Conservation (phyloP, 53 echinoderm and acorn worm species). For the Zoroaster sp. region DNA sequence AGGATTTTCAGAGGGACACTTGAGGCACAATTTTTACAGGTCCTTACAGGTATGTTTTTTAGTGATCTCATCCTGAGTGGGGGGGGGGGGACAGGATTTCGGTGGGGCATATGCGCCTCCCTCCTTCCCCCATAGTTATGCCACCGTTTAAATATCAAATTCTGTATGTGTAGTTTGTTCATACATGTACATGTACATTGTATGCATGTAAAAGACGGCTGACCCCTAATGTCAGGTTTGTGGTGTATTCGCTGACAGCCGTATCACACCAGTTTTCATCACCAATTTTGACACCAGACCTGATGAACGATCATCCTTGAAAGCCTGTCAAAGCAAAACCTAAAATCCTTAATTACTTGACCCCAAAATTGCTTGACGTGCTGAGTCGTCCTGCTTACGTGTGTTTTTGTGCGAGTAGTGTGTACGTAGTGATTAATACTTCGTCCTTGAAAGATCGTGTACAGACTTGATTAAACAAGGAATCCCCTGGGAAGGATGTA, state of each 20-base stretch:
- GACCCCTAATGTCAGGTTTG: no score
- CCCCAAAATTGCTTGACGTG: neutral
- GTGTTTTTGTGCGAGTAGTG: neutral
- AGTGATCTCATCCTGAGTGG: no score
- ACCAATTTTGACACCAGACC: neutral
- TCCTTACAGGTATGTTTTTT: no score
- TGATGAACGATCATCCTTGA: neutral
- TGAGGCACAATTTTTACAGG: no score
- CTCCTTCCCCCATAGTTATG: no score
- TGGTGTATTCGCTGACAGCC: no score
- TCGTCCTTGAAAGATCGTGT: neutral
- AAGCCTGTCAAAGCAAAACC: conserved; percentile 1
- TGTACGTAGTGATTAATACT: neutral
- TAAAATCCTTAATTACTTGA: neutral
- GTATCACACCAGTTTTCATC: neutral
- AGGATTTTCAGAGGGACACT: no score
- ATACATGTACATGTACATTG: conserved; percentile 6
- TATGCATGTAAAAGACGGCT: neutral
- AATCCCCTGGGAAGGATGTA: neutral
- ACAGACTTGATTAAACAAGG: neutral
- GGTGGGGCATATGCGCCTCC: no score
- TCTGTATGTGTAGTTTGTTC: no score
- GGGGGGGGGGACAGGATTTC: no score
- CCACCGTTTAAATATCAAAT: no score
- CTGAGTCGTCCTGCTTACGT: neutral